These are phyloP conservation scores for Etheostoma nigrum DNA, from an alignment of 2,797 vertebrate species.

Conservation along the genomic window DNA sequence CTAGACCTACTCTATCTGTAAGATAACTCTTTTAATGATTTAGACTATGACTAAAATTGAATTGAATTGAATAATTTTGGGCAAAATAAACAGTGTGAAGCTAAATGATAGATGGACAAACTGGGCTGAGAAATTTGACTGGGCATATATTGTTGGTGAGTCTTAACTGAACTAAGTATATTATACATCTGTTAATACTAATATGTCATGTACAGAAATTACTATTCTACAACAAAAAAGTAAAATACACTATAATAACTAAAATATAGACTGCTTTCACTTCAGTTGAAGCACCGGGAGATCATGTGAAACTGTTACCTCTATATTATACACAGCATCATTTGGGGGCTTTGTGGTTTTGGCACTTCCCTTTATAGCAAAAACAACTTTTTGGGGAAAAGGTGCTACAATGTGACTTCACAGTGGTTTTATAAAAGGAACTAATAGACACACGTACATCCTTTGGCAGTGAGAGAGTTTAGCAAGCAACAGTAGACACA, in stretches of 20 bases:
- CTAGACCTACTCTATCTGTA: no score
- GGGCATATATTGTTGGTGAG: no score
- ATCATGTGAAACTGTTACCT: background rate
- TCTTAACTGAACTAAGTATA: no score
- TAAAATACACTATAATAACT: background rate
- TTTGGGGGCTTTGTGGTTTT: slow-evolving; percentile 44
- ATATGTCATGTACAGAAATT: background rate
- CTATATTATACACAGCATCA: background rate
- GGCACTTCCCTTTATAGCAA: slow-evolving; percentile 30
- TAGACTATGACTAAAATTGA: no score
- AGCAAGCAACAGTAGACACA: background rate
- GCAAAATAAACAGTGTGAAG: background rate
- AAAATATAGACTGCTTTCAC: background rate
- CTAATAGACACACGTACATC: background rate
- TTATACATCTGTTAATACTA: background rate
- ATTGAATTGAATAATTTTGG: background rate
- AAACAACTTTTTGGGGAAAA: slow-evolving; percentile 1
- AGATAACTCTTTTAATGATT: no score
- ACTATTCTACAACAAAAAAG: background rate
- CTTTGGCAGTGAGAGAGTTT: background rate
- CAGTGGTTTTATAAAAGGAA: slow-evolving; percentile 1
- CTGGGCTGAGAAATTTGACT: no score
- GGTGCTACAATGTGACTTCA: slow-evolving; percentile 1
- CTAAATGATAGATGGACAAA: no score
- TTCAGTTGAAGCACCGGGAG: background rate